Evolutionary conservation across 2,113 vertebrate species (phyloP).

Genomic region (Percopsis transmontana): DNA sequence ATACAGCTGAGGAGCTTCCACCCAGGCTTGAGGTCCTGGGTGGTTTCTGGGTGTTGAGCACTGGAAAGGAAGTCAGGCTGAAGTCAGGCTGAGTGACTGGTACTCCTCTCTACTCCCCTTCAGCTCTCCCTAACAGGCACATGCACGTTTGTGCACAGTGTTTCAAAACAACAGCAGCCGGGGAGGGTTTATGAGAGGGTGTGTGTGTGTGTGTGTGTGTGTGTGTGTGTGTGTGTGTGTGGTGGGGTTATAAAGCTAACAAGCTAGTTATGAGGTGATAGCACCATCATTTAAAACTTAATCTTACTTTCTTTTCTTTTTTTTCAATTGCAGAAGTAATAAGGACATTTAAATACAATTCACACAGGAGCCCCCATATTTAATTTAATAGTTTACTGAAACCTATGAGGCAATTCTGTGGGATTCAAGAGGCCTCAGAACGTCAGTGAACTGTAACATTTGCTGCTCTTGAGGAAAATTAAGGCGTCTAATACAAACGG

Average conservation of each 20-base stretch:
- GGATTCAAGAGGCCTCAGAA: constrained; percentile 59
- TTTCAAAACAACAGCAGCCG: no score
- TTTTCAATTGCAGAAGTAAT: constrained; percentile 58
- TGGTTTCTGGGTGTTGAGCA: no score
- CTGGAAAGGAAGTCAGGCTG: no score
- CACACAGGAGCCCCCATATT: constrained; percentile 59
- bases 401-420: constrained; percentile 50
- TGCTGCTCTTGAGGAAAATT: constrained; percentile 62
- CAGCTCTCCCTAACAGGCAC: no score
- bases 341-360: constrained; percentile 70
- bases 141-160: no score
- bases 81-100: no score
- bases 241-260: constrained; percentile 69
- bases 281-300: constrained; percentile 70
- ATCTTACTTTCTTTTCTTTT: constrained; percentile 52
- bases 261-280: constrained; percentile 63
- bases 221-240: background rate
- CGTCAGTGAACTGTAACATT: constrained; percentile 66
- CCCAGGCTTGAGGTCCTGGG: no score
- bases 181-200: background rate
- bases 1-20: no score
- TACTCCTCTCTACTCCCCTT: no score
- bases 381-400: constrained; percentile 71
- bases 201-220: no score
- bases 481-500: constrained; percentile 48